Evolutionary conservation across 2,113 vertebrate genomes (phyloP), one percentile per base, ranked within the genome.

Genomic region (Rissa tridactyla): DNA sequence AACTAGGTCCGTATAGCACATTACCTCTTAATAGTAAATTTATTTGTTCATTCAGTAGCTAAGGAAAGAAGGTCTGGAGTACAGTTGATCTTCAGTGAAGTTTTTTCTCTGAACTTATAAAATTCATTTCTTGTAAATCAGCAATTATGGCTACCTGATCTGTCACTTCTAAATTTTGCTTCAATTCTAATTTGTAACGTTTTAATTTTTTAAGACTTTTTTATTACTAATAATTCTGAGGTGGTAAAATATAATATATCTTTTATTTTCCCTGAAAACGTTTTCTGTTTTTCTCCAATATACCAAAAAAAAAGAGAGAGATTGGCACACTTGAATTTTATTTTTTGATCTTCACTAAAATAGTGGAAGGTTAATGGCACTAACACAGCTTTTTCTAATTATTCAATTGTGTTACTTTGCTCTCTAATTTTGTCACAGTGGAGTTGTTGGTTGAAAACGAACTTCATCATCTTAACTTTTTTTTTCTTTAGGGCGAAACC

Each of bases 401-500:
- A 40, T 23, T 75, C 21, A 61, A 3, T 30, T 57, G 47, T 66
- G 25, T 88, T 61, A 52, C 68, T 79, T 92, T 62, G 13, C n/a
- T 81, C 10, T 73, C 1, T 82, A n/a, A 68, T 65, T 44, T 10
- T 7, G 8, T 60, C 5, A 46, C 3, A 29, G n/a, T 38, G 32
- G 54, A 70, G 14, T 36, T 83, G 30, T 52, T 65, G 9, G 16
- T 86, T 88, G n/a, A 80, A 88, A 72, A 6, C 6, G 55, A 73
- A 57, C 42, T 72, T 82, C 3, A 54, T 64, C 34, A 70, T 3
- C 27, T 66, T 47, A 34, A 26, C 16, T 58, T 86, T 36, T 40
- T 40, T 54, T 20, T 84, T 83, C 72, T 92, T 77, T 91, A 99
- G 99, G 99, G 99, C 3, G 99, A 99, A 94, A 97, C 97, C 42